phyloP scores from a whole-genome alignment of 2,797 vertebrate genomes.

The Sebastes umbrosus region DNA sequence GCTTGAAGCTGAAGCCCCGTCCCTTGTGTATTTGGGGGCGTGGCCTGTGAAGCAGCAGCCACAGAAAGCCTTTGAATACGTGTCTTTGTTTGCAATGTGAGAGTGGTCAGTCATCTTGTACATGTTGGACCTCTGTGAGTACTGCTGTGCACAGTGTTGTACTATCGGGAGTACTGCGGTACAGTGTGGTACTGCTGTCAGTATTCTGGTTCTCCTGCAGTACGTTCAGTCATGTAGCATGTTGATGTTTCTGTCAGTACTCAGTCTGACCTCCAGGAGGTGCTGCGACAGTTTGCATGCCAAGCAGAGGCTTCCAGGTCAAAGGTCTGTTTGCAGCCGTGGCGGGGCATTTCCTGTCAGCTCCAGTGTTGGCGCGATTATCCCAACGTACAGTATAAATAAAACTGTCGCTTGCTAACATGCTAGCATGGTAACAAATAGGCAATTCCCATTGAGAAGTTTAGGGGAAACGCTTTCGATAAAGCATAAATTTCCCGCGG shows the following conservation, averaged over 20 bases:
- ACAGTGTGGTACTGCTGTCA: slow-evolving; percentile 33
- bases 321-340: slow-evolving; percentile 24
- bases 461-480: neutral
- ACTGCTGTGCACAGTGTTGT: slow-evolving; percentile 57
- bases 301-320: slow-evolving; percentile 37
- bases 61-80: slow-evolving; percentile 29
- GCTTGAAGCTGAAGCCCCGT: neutral
- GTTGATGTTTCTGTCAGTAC: slow-evolving; percentile 65
- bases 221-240: slow-evolving; percentile 70
- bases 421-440: neutral
- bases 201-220: slow-evolving; percentile 55
- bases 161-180: slow-evolving; percentile 28
- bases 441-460: no score
- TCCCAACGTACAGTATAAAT: neutral
- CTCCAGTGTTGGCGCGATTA: no score
- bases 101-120: slow-evolving; percentile 2
- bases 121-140: slow-evolving; percentile 58
- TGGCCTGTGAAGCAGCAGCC: slow-evolving; percentile 39
- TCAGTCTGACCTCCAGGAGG: slow-evolving; percentile 56
- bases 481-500: neutral
- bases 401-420: neutral
- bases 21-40: neutral
- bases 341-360: no score
- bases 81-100: slow-evolving; percentile 47
- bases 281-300: slow-evolving; percentile 67